A percentile compares a stretch with the other conserved stretches of the same genome.
Evolutionary conservation across 2,797 vertebrate species (phyloP).

Genomic region (Falco concolor): DNA sequence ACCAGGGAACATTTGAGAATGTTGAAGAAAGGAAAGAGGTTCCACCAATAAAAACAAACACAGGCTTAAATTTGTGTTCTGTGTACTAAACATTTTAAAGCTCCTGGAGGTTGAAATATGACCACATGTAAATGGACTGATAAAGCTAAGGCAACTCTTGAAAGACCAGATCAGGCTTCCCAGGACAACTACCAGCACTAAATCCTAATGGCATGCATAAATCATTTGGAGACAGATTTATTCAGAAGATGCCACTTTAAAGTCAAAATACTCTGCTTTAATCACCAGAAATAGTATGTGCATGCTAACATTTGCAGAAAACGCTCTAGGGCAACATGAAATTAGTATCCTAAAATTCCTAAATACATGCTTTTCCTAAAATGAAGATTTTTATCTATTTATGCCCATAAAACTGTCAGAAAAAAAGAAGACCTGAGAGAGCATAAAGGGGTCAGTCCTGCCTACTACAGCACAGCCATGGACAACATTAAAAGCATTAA

Average conservation of each 20-base stretch:
- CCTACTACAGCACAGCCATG: neutral
- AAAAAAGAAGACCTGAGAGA: neutral
- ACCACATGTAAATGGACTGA: slow-evolving; percentile 57
- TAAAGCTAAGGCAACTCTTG: slow-evolving; percentile 47
- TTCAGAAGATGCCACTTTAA: slow-evolving; percentile 64
- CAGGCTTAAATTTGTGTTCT: slow-evolving; percentile 68
- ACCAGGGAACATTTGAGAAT: slow-evolving; percentile 90
- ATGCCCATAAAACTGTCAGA: slow-evolving; percentile 44
- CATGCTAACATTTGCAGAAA: slow-evolving; percentile 71
- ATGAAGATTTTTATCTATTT: slow-evolving; percentile 64
- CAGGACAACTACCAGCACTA: slow-evolving; percentile 40
- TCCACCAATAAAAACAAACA: slow-evolving; percentile 84
- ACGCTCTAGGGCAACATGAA: slow-evolving; percentile 57
- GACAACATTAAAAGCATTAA: slow-evolving; percentile 23
- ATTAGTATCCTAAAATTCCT: slow-evolving; percentile 44
- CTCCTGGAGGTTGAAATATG: slow-evolving; percentile 56
- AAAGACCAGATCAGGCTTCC: slow-evolving; percentile 61
- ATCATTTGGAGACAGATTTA: slow-evolving; percentile 70
- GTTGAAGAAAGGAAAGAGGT: slow-evolving; percentile 85
- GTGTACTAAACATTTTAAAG: slow-evolving; percentile 69
- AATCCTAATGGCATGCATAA: slow-evolving; percentile 64
- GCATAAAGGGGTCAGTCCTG: slow-evolving; percentile 28
- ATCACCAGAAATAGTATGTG: slow-evolving; percentile 31
- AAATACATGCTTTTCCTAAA: slow-evolving; percentile 69
- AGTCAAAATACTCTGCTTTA: slow-evolving; percentile 62